Evolutionary conservation across 2,888 invertebrate species (phyloP), one percentile per base, ranked within the genome.

Genomic region (Sympetrum striolatum): DNA sequence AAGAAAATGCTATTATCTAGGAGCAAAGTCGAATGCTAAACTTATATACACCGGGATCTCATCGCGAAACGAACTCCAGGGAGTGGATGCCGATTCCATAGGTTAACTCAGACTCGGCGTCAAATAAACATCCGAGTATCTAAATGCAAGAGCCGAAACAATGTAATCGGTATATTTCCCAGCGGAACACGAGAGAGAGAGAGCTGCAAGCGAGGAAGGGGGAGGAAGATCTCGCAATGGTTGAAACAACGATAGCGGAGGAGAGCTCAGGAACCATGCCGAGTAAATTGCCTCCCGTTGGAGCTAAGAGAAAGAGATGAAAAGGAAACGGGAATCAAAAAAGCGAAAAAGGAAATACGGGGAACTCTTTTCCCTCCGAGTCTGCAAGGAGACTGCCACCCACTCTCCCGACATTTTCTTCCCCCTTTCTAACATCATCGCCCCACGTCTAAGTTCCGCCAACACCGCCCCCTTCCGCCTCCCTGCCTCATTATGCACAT

Each of bases 281-380:
- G 35, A 37, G 60, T 86, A 86, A 86, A 86, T 64, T 86, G 86
- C 86, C 60, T 86, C 86, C 60, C 86, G 35, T 86, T 86, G 58
- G 86, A 60, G 39, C 64, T 86, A 60, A 64, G 37, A 60, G 60
- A 86, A 86, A 86, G 86, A 37, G 37, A 60, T 37, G 86, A 53
- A 37, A 60, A 73, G 37, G 86, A 64, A 35, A n/a, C 18, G 37
- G 64, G 25, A n/a, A 64, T n/a, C 64, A 22, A 73, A 73, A 73
- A 73, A 73, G 31, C 6, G 31, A 73, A 73, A 60, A 86, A 58
- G 58, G 82, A 82, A 31, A 1, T 25, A 14, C 2, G 53, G 35
- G 22, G 44, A 44, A 44, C 44, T 44, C 58, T 58, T 18, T 58
- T 2, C 82, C 14, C 82, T 58, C 5, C 22, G 58, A 58, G 58